Evolutionary conservation across 2,797 vertebrate species (phyloP), one percentile per base, ranked within the genome.

Genomic region (Graptemys geographica): DNA sequence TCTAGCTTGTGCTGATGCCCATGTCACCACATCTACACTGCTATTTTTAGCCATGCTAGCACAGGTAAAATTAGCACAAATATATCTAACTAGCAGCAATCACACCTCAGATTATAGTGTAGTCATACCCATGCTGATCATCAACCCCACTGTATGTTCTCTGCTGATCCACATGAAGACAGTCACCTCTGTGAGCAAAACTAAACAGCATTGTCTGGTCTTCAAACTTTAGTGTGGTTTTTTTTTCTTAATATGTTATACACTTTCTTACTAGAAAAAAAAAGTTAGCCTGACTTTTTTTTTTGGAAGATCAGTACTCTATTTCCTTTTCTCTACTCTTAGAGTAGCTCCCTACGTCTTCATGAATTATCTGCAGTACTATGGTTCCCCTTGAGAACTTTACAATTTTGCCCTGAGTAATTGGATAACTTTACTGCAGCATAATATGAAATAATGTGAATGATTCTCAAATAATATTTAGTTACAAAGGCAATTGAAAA

Each of bases 161-260:
- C 81, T 53, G 18, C 15, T 91, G n/a, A 10, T 27, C 11, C 6
- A 19, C 23, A 23, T 82, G 12, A 47, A 88, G 83, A 19, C 18
- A 59, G 1, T 4, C 82, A 0, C 3, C 2, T 23, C 28, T 37
- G 19, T 3, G 9, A 1, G 1, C 2, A 44, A 21, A 27, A 52
- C 18, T 79, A 74, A 83, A 8, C 47, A 21, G 6, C 33, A 28
- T 28, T 56, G 8, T 18, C 7, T 53, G 12, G 4, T 51, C 16
- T 53, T 85, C 83, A 55, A 2, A 19, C 25, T 65, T 12, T 37
- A 82, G 7, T 11, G 2, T 1, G 41, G 44, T 11, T 41, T 41
- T 78, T 55, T 84, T 80, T 51, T 81, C 16, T 2, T 37, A 31
- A 1, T n/a, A 15, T 91, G 7, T 5, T 2, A 3, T 8, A 25